Percentiles rank a stretch among this genome's conserved stretches.
These are phyloP conservation scores for Pyrrhosoma nymphula DNA, from an alignment of 2,888 invertebrate genomes.

Conservation along the genomic window DNA sequence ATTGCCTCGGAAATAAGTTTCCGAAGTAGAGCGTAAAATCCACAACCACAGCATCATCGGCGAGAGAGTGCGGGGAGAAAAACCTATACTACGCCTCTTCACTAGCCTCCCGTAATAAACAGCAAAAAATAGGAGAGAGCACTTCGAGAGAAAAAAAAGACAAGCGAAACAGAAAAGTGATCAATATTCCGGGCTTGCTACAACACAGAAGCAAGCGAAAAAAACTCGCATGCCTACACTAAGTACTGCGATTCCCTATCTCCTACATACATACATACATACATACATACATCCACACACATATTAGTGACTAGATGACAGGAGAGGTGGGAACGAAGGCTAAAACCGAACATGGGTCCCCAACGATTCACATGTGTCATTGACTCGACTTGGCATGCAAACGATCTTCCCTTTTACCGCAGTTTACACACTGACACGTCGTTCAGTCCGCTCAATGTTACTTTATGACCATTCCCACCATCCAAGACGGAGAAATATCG, in stretches of 20 bases:
- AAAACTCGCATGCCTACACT: background rate
- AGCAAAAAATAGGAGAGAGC: background rate
- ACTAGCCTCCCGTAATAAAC: background rate
- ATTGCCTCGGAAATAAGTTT: slow-evolving; percentile 44
- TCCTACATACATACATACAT: background rate
- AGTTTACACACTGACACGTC: background rate
- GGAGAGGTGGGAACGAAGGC: background rate
- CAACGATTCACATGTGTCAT: background rate
- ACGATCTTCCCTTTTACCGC: background rate
- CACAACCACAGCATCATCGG: background rate
- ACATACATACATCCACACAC: background rate
- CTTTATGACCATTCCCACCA: too few relatives aligned
- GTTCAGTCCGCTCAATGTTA: background rate
- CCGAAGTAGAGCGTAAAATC: slow-evolving; percentile 57
- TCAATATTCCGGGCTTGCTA: slow-evolving; percentile 12
- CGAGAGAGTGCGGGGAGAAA: background rate
- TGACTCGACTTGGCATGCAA: background rate
- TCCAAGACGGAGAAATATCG: too few relatives aligned
- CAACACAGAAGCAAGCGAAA: background rate
- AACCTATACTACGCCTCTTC: background rate
- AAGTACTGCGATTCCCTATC: background rate
- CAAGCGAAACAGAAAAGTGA: background rate
- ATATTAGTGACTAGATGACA: background rate
- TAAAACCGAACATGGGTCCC: background rate
- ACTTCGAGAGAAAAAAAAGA: background rate